Percentiles rank a stretch among this genome's conserved stretches.
These are phyloP conservation scores for Ips typographus DNA, from an alignment of 1,140 invertebrate genomes.

Conservation along the genomic window DNA sequence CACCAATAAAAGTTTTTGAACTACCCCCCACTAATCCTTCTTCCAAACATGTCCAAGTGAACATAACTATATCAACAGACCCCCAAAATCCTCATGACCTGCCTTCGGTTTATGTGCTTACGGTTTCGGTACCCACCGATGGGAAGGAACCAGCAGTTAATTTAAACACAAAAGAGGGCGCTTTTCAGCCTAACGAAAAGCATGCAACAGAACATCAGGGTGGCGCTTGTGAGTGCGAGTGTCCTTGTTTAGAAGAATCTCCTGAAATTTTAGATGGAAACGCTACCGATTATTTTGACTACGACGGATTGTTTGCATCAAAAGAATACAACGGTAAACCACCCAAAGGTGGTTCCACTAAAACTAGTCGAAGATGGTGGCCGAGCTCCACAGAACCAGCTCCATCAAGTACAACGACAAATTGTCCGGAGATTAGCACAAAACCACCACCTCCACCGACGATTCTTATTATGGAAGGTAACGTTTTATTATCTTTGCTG, in stretches of 20 bases:
- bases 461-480: conserved; percentile 78
- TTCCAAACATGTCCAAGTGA: conserved; percentile 67
- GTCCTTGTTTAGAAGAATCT: conserved; percentile 56
- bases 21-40: conserved; percentile 37
- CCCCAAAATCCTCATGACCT: conserved; percentile 54
- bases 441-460: conserved; percentile 65
- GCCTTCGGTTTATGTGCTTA: conserved; percentile 70
- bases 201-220: conserved; percentile 47
- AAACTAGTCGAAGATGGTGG: conserved; percentile 16
- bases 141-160: conserved; percentile 59
- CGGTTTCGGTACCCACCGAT: conserved; percentile 68
- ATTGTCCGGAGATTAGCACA: conserved; percentile 58
- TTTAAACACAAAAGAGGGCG: conserved; percentile 52
- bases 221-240: conserved; percentile 74
- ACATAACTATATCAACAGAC: conserved; percentile 72
- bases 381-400: conserved; percentile 21
- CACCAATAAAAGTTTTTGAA: conserved; percentile 46
- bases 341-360: conserved; percentile 18
- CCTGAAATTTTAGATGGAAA: conserved; percentile 44
- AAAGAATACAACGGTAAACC: conserved; percentile 18
- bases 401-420: conserved; percentile 32
- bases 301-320: conserved; percentile 30
- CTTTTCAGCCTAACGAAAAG: conserved; percentile 38
- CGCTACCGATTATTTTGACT: conserved; percentile 37
- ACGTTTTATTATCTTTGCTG: background rate